Conservation (phyloP, 1,140 invertebrate species). For the honey bee (Apis mellifera) region Amel_HAv3.1 CM009932.2:6571001-6571500, state of each 20-base stretch:
- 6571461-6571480: not conserved
- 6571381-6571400: not conserved
- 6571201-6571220: constrained; percentile 6
- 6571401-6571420: not conserved
- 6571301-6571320: no score
- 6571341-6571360: no score
- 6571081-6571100: constrained; percentile 5
- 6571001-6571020: no score
- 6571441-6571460: not conserved
- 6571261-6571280: not conserved
- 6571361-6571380: not conserved
- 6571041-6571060: not conserved
- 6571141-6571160: constrained; percentile 18
- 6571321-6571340: no score
- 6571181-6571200: constrained; percentile 20
- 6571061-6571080: not conserved
- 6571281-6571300: not conserved
- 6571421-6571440: not conserved
- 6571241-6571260: not conserved
- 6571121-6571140: constrained; percentile 14
- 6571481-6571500: not conserved
- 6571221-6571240: not conserved
- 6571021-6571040: no score
- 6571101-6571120: constrained; percentile 11
- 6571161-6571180: constrained; percentile 14